Conservation (phyloP, 2,113 vertebrate species). For the Oryctolagus cuniculus region DNA sequence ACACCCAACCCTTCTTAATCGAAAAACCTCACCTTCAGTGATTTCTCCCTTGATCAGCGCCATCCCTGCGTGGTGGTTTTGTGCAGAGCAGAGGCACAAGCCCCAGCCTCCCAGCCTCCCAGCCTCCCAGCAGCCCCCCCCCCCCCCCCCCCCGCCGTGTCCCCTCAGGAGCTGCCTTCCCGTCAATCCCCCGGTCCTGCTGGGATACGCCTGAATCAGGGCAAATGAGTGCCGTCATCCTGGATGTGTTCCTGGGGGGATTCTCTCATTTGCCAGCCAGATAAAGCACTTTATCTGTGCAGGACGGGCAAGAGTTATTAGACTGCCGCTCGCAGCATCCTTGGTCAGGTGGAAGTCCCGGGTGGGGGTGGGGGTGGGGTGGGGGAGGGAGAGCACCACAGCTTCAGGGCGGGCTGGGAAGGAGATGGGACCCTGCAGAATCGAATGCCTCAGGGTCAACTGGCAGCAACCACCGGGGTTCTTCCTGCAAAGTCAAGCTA, state of each 20-base stretch:
- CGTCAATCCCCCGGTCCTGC: fast-evolving
- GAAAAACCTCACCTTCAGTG: conserved; percentile 24
- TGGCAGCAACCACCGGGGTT: not conserved
- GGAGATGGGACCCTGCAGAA: not conserved
- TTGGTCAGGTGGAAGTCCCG: not conserved
- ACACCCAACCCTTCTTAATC: conserved; percentile 16
- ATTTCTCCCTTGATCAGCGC: not conserved
- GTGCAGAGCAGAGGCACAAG: not conserved
- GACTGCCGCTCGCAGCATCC: not conserved
- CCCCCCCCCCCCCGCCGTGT: not conserved
- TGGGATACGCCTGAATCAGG: not conserved
- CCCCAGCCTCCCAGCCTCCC: not conserved
- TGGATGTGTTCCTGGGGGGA: not conserved
- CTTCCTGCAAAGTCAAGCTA: not conserved
- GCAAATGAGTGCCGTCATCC: not conserved
- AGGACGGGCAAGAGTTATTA: not conserved
- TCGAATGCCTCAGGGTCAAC: not conserved
- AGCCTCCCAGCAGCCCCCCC: not conserved
- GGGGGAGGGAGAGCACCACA: too few relatives aligned
- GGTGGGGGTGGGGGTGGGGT: too few relatives aligned
- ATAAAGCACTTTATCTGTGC: not conserved
- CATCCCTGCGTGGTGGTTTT: not conserved
- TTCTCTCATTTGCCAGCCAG: not conserved
- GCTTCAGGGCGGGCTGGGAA: not conserved
- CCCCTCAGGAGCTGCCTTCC: fast-evolving